These are phyloP conservation scores for Sylvilagus floridanus DNA, from an alignment of 2,797 vertebrate genomes.

Conservation along the genomic window DNA sequence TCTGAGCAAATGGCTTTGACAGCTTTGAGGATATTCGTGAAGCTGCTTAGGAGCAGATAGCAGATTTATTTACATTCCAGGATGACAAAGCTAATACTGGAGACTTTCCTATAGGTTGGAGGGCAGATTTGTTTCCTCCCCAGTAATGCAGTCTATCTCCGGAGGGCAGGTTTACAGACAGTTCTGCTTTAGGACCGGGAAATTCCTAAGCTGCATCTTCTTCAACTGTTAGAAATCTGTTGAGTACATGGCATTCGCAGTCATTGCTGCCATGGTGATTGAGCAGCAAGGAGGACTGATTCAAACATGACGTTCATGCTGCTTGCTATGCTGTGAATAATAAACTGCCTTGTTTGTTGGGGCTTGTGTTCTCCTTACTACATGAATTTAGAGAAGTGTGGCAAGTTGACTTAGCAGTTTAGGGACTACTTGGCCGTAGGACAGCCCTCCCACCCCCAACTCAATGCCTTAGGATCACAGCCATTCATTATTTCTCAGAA, in stretches of 20 bases:
- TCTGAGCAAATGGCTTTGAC: slow-evolving; percentile 48
- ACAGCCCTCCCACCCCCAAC: background rate
- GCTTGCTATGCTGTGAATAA: background rate
- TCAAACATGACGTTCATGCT: background rate
- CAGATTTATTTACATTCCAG: background rate
- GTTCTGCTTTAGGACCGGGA: background rate
- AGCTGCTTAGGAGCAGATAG: background rate
- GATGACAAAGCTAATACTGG: slow-evolving; percentile 13
- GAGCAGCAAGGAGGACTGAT: background rate
- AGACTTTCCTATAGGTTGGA: background rate
- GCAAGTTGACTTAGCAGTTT: background rate
- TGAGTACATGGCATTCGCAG: background rate
- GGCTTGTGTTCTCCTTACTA: background rate
- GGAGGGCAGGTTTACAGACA: background rate
- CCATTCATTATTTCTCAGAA: slow-evolving; percentile 18
- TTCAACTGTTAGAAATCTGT: background rate
- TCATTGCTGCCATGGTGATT: background rate
- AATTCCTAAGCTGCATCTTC: background rate
- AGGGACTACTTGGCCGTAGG: background rate
- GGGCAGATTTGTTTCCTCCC: slow-evolving; percentile 1
- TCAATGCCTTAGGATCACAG: slow-evolving; percentile 19
- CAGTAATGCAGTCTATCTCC: background rate
- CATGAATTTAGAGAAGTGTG: background rate
- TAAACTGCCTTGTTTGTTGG: background rate
- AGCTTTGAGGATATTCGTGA: slow-evolving; percentile 47